Evolutionary conservation across 2,888 invertebrate genomes (phyloP), one percentile per base, ranked within the genome.

Genomic region (Ptycholaimellus sp.): DNA sequence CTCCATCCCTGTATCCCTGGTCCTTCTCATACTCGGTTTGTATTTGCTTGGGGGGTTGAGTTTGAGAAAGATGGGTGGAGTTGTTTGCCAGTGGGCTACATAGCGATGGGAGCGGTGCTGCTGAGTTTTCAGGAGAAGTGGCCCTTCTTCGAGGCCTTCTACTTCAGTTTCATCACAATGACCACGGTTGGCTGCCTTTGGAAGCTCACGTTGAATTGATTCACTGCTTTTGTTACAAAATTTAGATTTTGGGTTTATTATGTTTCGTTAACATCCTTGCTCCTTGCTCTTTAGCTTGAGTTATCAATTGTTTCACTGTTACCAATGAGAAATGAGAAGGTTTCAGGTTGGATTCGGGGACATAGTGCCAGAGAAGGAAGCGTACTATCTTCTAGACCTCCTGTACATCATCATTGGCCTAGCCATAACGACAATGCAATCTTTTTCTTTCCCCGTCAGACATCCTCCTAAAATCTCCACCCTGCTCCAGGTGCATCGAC

Each of bases 111-210:
- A 14, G 85, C 85, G 2, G 66, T 79, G 55, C 68, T 93, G 34
- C 85, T 93, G 59, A 72, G 75, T 2, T 67, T 73, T 54, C 87
- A 83, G 80, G 87, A 90, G 60, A 71, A 72, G 25, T 90, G 90
- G 90, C 72, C 74, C 49, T 72, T 76, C 55, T 68, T 90, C 46
- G 80, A 83, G 49, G 85, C 85, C 19, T 81, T 81, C 38, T 87
- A 87, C 62, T 87, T 85, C 64, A 85, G 83, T 57, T 87, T 87
- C 61, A 82, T 87, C 54, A 83, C 83, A 3, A 67, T 85, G 41
- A 81, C 54, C 19, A 54, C 54, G 22, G 54, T 49, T 36, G 9
- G 34, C n/a, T n/a, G n/a, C n/a, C n/a, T n/a, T n/a, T n/a, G n/a
- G n/a, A n/a, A n/a, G n/a, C n/a, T n/a, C n/a, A n/a, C n/a, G n/a